Base-by-base conservation (phyloP, 1,140 invertebrate genomes). In the Drosophila prosaltans region DNA sequence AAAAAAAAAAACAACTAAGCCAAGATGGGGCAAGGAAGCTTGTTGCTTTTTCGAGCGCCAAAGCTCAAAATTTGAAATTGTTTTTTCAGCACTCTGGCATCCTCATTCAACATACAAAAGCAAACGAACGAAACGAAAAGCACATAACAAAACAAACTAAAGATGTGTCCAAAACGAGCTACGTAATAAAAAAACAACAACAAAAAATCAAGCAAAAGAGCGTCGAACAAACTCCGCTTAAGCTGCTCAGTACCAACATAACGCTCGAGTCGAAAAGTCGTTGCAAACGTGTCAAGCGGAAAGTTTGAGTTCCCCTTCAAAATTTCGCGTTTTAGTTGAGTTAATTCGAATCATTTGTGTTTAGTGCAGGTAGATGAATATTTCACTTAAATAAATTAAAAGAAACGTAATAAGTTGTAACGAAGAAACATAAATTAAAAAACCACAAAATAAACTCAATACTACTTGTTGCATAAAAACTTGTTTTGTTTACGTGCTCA, bases 141-240 rank as follows among this genome's bases (percentile, higher is more conserved):
- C 51, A 76, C 58, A 70, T 41, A 70, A 57, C 62, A 78, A 75
- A 89, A 66, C 64, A 69, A 78, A 81, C 85, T 81, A 67, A 89
- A 83, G 84, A 89, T 89, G 81, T 81, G 72, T 21, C 78, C 80
- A 89, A 90, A 89, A 89, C 67, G 74, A 62, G 59, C 28, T 39
- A 54, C 71, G 30, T 64, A 57, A 55, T 36, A 66, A 65, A 57
- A 40, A 69, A 62, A 55, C 30, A 60, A 41, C 57, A 68, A 51
- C 58, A 68, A 69, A 2, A 69, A 63, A 64, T 61, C 67, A 65
- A 51, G 48, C 39, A 21, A 30, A 74, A 58, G 59, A 62, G 48
- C 36, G 70, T 40, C 51, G 62, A 58, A 62, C 62, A 80, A 61
- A 77, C 60, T 71, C 68, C 62, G 64, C 69, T 82, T 82, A 72